These are phyloP conservation scores for Sebastes melanostomus DNA, from an alignment of 2,797 vertebrate genomes.

Conservation along the genomic window DNA sequence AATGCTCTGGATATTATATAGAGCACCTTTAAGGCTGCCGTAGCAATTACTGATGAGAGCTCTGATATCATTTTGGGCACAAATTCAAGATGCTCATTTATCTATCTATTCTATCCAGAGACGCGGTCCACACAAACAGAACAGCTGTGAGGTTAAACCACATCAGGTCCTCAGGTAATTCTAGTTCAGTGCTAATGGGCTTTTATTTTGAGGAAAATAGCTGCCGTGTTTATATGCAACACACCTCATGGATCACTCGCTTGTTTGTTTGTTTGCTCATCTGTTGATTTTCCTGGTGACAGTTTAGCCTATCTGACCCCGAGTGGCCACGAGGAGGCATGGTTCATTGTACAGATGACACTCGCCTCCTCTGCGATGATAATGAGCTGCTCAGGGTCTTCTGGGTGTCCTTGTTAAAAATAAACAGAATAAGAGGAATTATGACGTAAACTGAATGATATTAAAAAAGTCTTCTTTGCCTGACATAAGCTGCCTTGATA, in stretches of 20 bases:
- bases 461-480: neutral
- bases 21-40: neutral
- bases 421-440: neutral
- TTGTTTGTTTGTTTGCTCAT: slow-evolving; percentile 4
- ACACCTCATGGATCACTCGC: neutral
- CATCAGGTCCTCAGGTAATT: neutral
- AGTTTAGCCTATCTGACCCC: slow-evolving; percentile 14
- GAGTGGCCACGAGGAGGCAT: neutral
- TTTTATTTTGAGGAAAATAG: neutral
- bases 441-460: slow-evolving; percentile 12
- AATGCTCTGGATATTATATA: too few species aligned
- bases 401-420: neutral
- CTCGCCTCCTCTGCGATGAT: neutral
- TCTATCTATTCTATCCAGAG: neutral
- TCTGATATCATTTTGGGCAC: neutral
- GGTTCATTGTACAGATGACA: slow-evolving; percentile 1
- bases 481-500: slow-evolving; percentile 11
- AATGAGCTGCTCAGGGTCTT: slow-evolving; percentile 10
- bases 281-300: neutral
- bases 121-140: neutral
- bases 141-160: slow-evolving; percentile 10
- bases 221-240: neutral
- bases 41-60: slow-evolving; percentile 2
- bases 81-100: neutral
- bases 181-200: neutral